Evolutionary conservation across 2,797 vertebrate species (phyloP).

Genomic region (Lemur catta): DNA sequence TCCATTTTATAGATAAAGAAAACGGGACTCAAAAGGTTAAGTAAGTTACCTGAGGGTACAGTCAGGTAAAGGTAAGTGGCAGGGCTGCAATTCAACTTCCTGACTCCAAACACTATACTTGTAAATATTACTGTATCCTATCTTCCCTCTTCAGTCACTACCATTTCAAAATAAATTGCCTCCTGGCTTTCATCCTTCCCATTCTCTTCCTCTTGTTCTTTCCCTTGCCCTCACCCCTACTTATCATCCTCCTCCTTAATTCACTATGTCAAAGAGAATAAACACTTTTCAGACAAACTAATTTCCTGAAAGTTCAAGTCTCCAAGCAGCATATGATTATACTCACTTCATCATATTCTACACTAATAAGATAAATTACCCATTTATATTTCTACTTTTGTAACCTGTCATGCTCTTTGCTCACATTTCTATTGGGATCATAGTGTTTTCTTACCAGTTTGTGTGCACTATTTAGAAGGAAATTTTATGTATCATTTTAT

Average conservation of each 20-base stretch:
- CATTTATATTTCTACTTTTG: background rate
- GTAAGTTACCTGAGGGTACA: background rate
- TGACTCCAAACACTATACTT: background rate
- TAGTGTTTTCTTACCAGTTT: background rate
- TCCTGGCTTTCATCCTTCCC: background rate
- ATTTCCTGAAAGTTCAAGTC: background rate
- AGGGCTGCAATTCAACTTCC: background rate
- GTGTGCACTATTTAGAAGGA: background rate
- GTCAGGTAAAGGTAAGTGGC: background rate
- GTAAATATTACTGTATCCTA: background rate
- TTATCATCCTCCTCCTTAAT: background rate
- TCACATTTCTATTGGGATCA: background rate
- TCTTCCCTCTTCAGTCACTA: background rate
- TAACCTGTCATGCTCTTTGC: background rate
- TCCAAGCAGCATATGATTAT: background rate
- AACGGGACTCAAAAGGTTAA: background rate
- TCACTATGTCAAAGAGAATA: background rate
- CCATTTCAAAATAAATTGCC: background rate
- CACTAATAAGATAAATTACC: background rate
- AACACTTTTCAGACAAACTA: background rate
- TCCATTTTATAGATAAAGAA: background rate
- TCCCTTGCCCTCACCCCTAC: background rate
- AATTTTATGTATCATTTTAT: background rate
- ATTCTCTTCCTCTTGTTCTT: background rate
- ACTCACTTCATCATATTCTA: background rate